Evolutionary conservation across 2,888 invertebrate species (phyloP).

Genomic region (Atherix ibis): DNA sequence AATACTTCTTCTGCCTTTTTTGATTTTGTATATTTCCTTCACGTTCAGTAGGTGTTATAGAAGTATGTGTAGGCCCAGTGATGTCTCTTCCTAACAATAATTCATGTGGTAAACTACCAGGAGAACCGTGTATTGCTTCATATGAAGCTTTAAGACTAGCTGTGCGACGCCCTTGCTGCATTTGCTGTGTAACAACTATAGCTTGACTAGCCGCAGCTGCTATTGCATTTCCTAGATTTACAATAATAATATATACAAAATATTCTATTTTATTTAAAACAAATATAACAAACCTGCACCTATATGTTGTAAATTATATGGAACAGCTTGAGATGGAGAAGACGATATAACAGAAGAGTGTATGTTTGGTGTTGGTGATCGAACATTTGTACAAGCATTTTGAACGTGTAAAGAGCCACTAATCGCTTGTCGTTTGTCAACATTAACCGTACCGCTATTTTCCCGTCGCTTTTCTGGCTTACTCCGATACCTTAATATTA

Average conservation of each 20-base stretch:
- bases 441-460: slow-evolving; percentile 36
- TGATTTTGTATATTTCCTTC: slow-evolving; percentile 40
- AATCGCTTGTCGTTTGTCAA: slow-evolving; percentile 28
- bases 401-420: slow-evolving; percentile 5
- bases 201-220: slow-evolving; percentile 92
- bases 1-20: slow-evolving; percentile 49
- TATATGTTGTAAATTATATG: slow-evolving; percentile 62
- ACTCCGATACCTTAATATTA: slow-evolving; percentile 42
- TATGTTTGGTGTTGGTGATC: slow-evolving; percentile 19
- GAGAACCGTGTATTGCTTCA: slow-evolving; percentile 64
- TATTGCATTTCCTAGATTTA: slow-evolving; percentile 53
- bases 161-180: slow-evolving; percentile 87
- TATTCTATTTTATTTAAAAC: too few relatives aligned
- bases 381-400: slow-evolving; percentile 12
- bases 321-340: slow-evolving; percentile 29
- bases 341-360: slow-evolving; percentile 21
- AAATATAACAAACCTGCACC: slow-evolving; percentile 61
- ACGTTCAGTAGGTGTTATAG: slow-evolving; percentile 49
- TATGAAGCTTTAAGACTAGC: slow-evolving; percentile 90
- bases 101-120: slow-evolving; percentile 44
- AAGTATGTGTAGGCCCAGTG: slow-evolving; percentile 55
- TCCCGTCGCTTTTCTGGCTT: slow-evolving; percentile 63
- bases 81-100: slow-evolving; percentile 54
- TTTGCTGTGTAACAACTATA: slow-evolving; percentile 90
- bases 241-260: background rate